Conservation (phyloP, 2,797 vertebrate genomes). For the Rhinichthys osculus region DNA sequence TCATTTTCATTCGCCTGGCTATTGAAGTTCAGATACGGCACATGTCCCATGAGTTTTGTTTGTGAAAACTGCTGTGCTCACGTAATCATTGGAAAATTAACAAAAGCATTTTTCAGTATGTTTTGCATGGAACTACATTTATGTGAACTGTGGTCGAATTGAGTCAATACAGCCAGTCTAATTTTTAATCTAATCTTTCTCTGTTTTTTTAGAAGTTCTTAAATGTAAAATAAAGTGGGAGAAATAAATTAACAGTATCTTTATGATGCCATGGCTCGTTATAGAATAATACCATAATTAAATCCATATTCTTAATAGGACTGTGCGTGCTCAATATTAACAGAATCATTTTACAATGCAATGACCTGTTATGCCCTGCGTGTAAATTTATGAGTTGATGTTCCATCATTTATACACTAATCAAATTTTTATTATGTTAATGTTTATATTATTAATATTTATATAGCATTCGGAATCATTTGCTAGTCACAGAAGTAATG, state of each 20-base stretch:
- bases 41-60: background rate
- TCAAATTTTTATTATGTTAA: background rate
- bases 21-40: slow-evolving; percentile 14
- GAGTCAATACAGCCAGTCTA: background rate
- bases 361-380: background rate
- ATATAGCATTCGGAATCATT: background rate
- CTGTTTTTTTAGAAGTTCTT: background rate
- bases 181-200: background rate
- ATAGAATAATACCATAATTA: slow-evolving; percentile 10
- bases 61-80: background rate
- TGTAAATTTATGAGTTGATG: background rate
- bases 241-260: background rate
- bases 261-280: background rate
- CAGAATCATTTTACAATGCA: background rate
- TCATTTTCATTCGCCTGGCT: background rate
- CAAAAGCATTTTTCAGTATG: background rate
- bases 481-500: background rate
- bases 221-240: background rate
- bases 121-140: background rate
- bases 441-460: background rate
- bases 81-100: slow-evolving; percentile 5
- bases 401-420: background rate
- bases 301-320: background rate
- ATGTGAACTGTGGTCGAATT: background rate
- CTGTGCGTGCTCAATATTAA: background rate